These are phyloP conservation scores for Isurus oxyrinchus DNA, from an alignment of 2,113 vertebrate genomes.

Conservation along the genomic window DNA sequence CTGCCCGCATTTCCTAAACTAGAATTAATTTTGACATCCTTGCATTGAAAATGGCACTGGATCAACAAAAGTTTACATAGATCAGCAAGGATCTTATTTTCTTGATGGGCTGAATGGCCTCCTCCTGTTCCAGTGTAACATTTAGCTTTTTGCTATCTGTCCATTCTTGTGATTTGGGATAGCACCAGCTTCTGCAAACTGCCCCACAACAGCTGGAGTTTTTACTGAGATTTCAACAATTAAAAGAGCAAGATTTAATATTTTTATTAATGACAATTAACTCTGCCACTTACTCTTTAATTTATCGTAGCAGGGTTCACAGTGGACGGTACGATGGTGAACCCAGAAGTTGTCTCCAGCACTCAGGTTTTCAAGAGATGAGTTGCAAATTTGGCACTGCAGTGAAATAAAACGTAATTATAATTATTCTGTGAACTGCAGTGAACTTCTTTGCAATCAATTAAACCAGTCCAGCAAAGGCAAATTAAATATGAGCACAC, in stretches of 20 bases:
- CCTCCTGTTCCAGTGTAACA: background rate
- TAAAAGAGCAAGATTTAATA: background rate
- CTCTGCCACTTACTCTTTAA: conserved; percentile 69
- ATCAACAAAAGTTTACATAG: background rate
- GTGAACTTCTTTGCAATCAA: background rate
- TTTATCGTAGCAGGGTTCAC: conserved; percentile 78
- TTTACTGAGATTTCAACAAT: background rate
- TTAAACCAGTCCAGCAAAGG: background rate
- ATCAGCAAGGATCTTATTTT: background rate
- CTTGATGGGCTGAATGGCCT: background rate
- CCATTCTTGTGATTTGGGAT: background rate
- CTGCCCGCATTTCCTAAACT: background rate
- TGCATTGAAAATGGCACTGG: background rate
- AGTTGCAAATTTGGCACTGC: conserved; percentile 82
- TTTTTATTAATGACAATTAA: background rate
- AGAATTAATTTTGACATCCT: background rate
- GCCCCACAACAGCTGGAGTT: background rate
- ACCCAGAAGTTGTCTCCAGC: conserved; percentile 94
- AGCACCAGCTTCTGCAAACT: background rate
- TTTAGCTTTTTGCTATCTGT: background rate
- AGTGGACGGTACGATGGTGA: conserved; percentile 78
- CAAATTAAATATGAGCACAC: background rate
- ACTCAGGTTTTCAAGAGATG: conserved; percentile 70
- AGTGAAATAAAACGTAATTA: conserved; percentile 38
- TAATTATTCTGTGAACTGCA: background rate